Evolutionary conservation across 2,888 invertebrate species (phyloP), one percentile per base, ranked within the genome.

Genomic region (Archips xylosteana): DNA sequence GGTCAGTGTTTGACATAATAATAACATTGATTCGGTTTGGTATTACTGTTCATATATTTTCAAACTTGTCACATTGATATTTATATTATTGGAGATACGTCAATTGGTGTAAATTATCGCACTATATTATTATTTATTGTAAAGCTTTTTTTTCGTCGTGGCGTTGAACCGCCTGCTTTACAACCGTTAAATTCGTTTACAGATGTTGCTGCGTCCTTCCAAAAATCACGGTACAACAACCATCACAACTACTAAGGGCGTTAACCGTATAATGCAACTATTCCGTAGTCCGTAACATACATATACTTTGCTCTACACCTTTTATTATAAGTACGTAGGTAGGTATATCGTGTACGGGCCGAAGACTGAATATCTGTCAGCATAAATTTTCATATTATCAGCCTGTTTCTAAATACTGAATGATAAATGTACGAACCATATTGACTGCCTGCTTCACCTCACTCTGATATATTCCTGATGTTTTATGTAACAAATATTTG

Each of bases 151-250:
- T 45, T 45, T 45, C 8, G 8, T 45, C 45, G 12, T 45, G 12
- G 45, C 45, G 12, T 12, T 45, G 12, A 45, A 45, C 49, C n/a
- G 49, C n/a, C 23, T 54, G 57, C 60, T 39, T 36, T n/a, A 45
- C 12, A 15, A 51, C n/a, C 13, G 6, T 1, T n/a, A 0, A 51
- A n/a, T 68, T 71, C 66, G 47, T 63, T 69, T 63, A 59, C 73
- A 73, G 73, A 73, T 73, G 49, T 68, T 39, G 62, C 47, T 45
- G 68, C 68, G 42, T 59, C 59, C 68, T 59, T 59, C 32, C 72
- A 68, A 61, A 71, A 70, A 12, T n/a, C 34, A 47, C 62, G 63
- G n/a, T 54, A 49, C 63, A 59, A 34, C 57, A 39, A 62, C 15
- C 68, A 73, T 74, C 70, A 70, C 74, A 61, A 70, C 23, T 69